A percentile compares a stretch with the other conserved stretches of the same genome.
Evolutionary conservation across 2,797 vertebrate genomes (phyloP).

Genomic region (Hylomyscus alleni): DNA sequence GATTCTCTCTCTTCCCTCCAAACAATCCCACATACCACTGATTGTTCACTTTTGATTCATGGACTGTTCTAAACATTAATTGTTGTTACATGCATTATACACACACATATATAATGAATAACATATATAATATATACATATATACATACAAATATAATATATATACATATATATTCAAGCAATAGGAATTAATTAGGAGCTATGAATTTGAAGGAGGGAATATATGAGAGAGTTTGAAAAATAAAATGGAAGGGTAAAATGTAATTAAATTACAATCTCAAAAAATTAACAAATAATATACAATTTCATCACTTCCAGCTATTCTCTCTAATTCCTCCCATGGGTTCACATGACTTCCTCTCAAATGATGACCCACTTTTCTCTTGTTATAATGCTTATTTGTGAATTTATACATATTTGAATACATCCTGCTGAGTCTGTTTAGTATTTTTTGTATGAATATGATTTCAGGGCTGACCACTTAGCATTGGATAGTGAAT

Average conservation of each 20-base stretch:
- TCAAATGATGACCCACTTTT: not conserved
- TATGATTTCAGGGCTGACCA: not conserved
- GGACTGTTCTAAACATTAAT: not conserved
- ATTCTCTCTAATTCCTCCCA: not conserved
- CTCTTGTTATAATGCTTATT: not conserved
- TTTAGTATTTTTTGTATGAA: not conserved
- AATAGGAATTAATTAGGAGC: not conserved
- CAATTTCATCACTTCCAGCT: not conserved
- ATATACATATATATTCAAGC: not conserved
- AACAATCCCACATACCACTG: not conserved
- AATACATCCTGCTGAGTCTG: not conserved
- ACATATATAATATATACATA: too few species aligned
- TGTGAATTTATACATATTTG: not conserved
- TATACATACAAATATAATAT: too few species aligned
- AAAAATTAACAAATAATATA: not conserved
- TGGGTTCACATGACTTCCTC: not conserved
- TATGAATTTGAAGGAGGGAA: not conserved
- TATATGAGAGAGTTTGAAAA: not conserved
- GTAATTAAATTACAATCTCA: not conserved
- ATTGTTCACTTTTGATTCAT: not conserved
- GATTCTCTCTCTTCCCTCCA: not conserved
- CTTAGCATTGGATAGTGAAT: not conserved
- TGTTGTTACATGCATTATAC: not conserved
- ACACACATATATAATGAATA: not conserved
- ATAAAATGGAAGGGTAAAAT: not conserved